Evolutionary conservation across 1,140 invertebrate species (phyloP), one percentile per base, ranked within the genome.

Genomic region (Atta texana): DNA sequence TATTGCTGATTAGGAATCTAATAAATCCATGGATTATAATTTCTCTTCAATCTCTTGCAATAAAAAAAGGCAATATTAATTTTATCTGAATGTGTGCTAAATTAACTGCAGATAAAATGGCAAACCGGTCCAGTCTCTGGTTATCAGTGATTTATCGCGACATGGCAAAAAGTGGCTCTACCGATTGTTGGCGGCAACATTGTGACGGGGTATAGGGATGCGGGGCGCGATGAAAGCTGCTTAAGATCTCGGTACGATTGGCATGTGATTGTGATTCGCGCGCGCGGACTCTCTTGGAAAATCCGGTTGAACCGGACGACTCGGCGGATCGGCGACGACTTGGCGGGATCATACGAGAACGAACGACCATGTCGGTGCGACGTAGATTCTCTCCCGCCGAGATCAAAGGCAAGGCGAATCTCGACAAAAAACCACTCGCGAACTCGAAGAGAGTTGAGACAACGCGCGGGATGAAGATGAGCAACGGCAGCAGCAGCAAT

Each of bases 361-460:
- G 39, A 44, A 44, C 39, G 39, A 44, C 39, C 39, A 12, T 12
- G 39, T 34, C 39, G 39, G 39, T 44, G 39, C 39, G 39, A 44
- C 57, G 63, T 34, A 51, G 69, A 55, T 81, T 63, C 72, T 75
- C 72, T 77, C 85, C 49, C 49, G 57, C 51, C 34, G 76, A 90
- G 89, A 90, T 90, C 89, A 90, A 90, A 90, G 89, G 57, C 86
- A 69, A 72, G 31, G 80, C 87, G 89, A 86, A 87, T 87, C 84
- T 49, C 24, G 84, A 76, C 87, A 87, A 91, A 91, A 90, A 91
- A 87, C 85, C 71, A 34, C 34, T 55, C 39, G 80, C 80, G 55
- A 59, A 57, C 63, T 7, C 66, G n/a, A 6, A 24, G 66, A 39
- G 64, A 63, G 21, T 51, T 1, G 49, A 44, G 14, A 61, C 18